Base-by-base conservation (phyloP, 1,140 invertebrate genomes). In the Leucophenga varia region DNA sequence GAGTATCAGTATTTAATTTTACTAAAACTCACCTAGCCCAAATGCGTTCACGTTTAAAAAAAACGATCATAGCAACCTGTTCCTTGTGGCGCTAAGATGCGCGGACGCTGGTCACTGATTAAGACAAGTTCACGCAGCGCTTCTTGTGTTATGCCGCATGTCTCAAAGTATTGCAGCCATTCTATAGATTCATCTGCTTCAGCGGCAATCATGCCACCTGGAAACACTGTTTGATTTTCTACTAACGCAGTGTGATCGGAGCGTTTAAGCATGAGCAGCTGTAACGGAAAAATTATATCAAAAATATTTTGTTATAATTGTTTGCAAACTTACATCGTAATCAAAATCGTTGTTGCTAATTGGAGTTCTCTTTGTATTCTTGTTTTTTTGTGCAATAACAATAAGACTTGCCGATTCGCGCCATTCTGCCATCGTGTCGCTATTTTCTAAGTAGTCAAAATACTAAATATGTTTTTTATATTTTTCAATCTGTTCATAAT, bases 31-130 rank as follows among this genome's bases (percentile, higher is more conserved):
- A 67, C 63, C 63, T 41, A 30, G 63, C 46, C 63, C 63, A 68
- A 41, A 67, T 67, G 28, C 34, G 48, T 4, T 53, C 44, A 3
- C 54, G 32, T 10, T 67, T 67, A 16, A 67, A 67, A n/a, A 22
- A 67, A 67, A 0, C 63, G 54, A 46, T 67, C 63, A 14, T 67
- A 67, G 42, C 63, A 67, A n/a, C 63, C 63, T 2, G 44, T 67
- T 14, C 63, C 63, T 39, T 67, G 63, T 0, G 63, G 54, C 1
- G 64, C 59, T 36, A 67, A 41, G 37, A 68, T 52, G 0, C 14
- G 19, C 6, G 63, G 63, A 14, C 63, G 41, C 16, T 68, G 36
- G 1, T 59, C 51, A 5, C 20, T 45, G 19, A 50, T 30, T 2
- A 68, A 30, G 2, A 67, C 56, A 10, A 67, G 47, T 8, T 45